Base-by-base conservation (phyloP, 2,888 invertebrate genomes). In the Platycnemis pennipes region DNA sequence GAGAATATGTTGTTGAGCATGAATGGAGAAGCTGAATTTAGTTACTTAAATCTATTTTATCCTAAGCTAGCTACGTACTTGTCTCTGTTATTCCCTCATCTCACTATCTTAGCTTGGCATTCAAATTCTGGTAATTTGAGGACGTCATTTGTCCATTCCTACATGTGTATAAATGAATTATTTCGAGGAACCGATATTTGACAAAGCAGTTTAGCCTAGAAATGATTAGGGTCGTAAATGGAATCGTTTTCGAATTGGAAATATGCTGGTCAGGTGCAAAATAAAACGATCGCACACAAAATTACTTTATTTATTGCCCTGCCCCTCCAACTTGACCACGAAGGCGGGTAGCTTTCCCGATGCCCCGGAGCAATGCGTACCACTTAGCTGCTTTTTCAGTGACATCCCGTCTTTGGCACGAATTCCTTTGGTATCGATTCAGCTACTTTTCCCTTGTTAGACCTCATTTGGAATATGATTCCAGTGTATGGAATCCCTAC, bases 241-340 rank as follows among this genome's bases (percentile, higher is more conserved):
- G 77, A 77, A 37, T 37, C 77, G 77, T 77, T 77, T 77, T 77
- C 37, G 77, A 31, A 2, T 77, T 77, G 37, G 37, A 77, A 37
- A 37, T 26, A 77, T 37, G 37, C 77, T 37, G 77, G 77, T 37
- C 77, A 77, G 77, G 77, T 77, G 31, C 31, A 31, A 37, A 77
- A 77, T 31, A 77, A 49, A 49, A 49, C 49, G 49, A 77, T 37
- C 31, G 8, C 26, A 77, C 7, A 13, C 37, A 2, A 77, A 77
- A 77, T 77, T 77, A 77, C 77, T 77, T 77, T 77, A 77, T 77
- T 77, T 77, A 77, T 77, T 77, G 77, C 37, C 37, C 26, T 4
- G 77, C 26, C 13, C 37, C 77, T 77, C 31, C 77, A 2, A 1
- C 77, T 37, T 16, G 13, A 2, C 31, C 77, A 77, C 13, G 77